Evolutionary conservation across 2,797 vertebrate species (phyloP).

Genomic region (Sciurus vulgaris): DNA sequence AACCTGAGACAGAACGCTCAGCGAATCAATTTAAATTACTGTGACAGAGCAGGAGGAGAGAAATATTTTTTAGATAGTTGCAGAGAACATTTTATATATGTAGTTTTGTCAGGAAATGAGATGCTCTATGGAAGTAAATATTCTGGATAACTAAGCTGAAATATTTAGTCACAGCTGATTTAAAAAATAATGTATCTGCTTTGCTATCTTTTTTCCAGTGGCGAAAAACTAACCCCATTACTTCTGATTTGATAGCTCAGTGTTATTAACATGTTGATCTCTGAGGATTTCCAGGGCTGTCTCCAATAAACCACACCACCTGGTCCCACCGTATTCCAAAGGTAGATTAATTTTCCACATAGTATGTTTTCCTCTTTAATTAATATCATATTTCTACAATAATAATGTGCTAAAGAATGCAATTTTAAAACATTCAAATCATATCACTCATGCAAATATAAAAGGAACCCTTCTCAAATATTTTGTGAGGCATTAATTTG

Average conservation of each 20-base stretch:
- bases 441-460: conserved; percentile 2
- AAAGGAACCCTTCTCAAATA: conserved; percentile 3
- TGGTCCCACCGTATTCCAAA: not conserved
- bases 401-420: not conserved
- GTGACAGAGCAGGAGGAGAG: conserved; percentile 13
- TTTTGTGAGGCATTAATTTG: conserved; percentile 57
- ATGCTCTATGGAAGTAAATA: not conserved
- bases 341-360: conserved; percentile 25
- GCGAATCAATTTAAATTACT: conserved; percentile 23
- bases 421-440: conserved; percentile 22
- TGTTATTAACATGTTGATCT: not conserved
- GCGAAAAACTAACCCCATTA: not conserved
- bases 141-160: not conserved
- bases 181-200: not conserved
- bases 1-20: not conserved
- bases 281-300: not conserved
- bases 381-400: conserved; percentile 38
- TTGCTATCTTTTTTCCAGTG: not conserved
- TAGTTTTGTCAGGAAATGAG: conserved; percentile 3
- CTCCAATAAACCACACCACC: not conserved
- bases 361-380: conserved; percentile 54
- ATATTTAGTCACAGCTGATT: not conserved
- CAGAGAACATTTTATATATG: not conserved
- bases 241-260: not conserved
- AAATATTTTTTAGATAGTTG: not conserved